Conservation (phyloP, 2,888 invertebrate genomes). For the Aphodius granarius region DNA sequence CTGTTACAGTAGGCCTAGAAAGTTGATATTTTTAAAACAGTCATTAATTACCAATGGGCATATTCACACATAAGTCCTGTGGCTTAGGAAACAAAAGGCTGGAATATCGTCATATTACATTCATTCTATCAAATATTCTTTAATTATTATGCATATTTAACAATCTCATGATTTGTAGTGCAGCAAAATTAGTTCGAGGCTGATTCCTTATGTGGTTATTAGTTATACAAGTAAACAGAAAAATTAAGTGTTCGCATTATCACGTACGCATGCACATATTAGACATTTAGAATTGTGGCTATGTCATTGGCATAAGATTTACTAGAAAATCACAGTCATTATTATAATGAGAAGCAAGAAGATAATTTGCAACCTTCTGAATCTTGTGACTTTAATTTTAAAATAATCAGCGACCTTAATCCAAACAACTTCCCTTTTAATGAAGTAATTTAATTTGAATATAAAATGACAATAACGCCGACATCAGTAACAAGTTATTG, state of each 20-base stretch:
- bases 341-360: neutral
- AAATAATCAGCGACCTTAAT: neutral
- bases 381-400: neutral
- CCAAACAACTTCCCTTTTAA: too few species aligned
- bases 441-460: neutral
- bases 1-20: too few species aligned
- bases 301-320: neutral
- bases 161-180: neutral
- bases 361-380: neutral
- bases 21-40: too few species aligned
- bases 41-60: too few species aligned
- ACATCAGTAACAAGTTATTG: neutral
- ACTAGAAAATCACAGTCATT: neutral
- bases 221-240: neutral
- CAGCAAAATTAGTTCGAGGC: neutral
- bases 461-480: neutral
- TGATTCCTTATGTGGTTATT: neutral
- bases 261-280: neutral
- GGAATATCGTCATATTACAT: too few species aligned
- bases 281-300: neutral
- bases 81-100: too few species aligned
- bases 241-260: neutral
- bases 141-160: neutral
- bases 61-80: too few species aligned
- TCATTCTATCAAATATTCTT: too few species aligned